phyloP scores from a whole-genome alignment of 2,888 invertebrate species.

The Plebejus argus region DNA sequence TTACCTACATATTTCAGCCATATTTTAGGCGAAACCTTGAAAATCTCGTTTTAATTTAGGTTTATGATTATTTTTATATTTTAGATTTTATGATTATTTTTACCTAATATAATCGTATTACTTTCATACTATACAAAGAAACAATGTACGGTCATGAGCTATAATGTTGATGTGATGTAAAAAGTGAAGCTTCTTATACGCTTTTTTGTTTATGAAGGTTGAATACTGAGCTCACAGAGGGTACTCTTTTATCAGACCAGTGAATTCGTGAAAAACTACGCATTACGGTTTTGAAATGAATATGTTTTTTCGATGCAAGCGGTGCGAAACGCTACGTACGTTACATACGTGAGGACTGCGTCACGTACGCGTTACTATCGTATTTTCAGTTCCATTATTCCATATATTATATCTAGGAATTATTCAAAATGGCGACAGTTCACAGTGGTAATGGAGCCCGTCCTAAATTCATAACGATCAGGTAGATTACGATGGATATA shows the following conservation, averaged over 20 bases:
- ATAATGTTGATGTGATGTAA: background rate
- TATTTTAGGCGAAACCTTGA: too few species aligned
- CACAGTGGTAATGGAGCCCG: background rate
- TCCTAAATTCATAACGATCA: conserved; percentile 11
- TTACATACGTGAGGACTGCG: background rate
- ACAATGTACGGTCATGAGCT: too few species aligned
- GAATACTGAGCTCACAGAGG: background rate
- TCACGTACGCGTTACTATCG: background rate
- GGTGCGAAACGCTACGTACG: background rate
- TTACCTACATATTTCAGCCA: background rate
- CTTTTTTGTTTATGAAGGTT: background rate
- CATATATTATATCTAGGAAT: background rate
- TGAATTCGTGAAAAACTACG: background rate
- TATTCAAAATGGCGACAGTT: conserved; percentile 10
- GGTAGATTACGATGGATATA: conserved; percentile 3
- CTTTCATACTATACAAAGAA: too few species aligned
- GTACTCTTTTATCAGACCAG: background rate
- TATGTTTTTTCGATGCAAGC: background rate
- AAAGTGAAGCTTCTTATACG: background rate
- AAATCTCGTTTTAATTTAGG: too few species aligned
- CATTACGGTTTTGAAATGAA: background rate
- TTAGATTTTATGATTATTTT: too few species aligned
- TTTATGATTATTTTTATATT: too few species aligned
- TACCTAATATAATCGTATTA: too few species aligned
- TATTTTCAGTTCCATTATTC: background rate